Conservation (phyloP, 2,113 vertebrate species). For the Cochlearius cochlearius region DNA sequence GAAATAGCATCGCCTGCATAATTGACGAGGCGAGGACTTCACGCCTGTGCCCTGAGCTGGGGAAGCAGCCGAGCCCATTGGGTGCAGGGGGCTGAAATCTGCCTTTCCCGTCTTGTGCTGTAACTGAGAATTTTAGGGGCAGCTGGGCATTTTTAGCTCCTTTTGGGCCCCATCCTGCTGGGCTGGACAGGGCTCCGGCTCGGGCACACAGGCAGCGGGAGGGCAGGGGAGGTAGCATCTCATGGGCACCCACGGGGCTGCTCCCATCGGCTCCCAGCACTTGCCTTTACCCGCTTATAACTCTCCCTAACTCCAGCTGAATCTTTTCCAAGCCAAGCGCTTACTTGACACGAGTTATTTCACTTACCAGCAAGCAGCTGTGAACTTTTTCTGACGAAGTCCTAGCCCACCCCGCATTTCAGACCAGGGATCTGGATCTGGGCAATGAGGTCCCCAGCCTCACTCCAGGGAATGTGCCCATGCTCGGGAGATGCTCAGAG, state of each 20-base stretch:
- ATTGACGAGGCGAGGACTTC: not conserved
- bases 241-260: not conserved
- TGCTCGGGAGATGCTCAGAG: not conserved
- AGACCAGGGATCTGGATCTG: not conserved
- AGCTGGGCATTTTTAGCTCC: not conserved
- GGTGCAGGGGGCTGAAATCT: not conserved
- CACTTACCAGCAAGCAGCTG: not conserved
- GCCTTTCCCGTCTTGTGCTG: not conserved
- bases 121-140: not conserved
- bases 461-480: not conserved
- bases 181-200: not conserved
- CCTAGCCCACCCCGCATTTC: rapidly evolving
- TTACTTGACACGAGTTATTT: not conserved
- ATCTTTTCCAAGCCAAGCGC: not conserved
- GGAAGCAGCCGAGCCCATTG: rapidly evolving
- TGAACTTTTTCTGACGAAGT: not conserved
- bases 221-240: not conserved
- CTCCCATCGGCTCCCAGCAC: not conserved
- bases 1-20: not conserved
- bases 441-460: not conserved
- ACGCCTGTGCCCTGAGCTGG: not conserved
- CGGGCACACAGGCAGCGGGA: not conserved
- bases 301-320: not conserved
- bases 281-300: rapidly evolving
- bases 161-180: not conserved